phyloP scores from a whole-genome alignment of 35 echinoderm and acorn worm genomes.

The Acanthaster planci region DNA sequence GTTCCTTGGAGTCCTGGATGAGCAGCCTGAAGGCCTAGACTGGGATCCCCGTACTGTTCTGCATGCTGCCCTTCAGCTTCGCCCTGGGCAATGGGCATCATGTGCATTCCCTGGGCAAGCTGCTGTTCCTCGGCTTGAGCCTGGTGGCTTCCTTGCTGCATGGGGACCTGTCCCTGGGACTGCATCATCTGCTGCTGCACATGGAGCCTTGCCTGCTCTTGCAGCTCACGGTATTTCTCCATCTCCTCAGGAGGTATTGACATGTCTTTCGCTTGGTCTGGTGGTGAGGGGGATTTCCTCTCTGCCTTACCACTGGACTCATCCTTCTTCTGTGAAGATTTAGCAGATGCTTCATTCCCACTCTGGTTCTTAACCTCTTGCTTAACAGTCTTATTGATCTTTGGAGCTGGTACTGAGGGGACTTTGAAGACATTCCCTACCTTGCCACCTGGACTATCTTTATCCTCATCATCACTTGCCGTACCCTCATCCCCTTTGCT shows the following conservation, averaged over 20 bases:
- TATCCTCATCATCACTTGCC: constrained; percentile 3
- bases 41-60: neutral
- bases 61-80: constrained; percentile 13
- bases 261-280: constrained; percentile 10
- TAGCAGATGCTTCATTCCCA: constrained; percentile 20
- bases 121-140: constrained; percentile 20
- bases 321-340: constrained; percentile 29
- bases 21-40: neutral
- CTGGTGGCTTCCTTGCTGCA: constrained; percentile 34
- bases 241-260: constrained; percentile 81
- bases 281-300: constrained; percentile 1
- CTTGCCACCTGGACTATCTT: constrained; percentile 16
- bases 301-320: constrained; percentile 20
- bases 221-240: constrained; percentile 81
- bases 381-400: neutral
- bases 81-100: constrained; percentile 3
- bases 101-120: constrained; percentile 1
- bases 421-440: constrained; percentile 53
- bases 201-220: constrained; percentile 82
- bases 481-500: constrained; percentile 1
- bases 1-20: constrained; percentile 8
- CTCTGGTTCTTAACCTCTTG: neutral
- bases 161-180: constrained; percentile 52
- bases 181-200: constrained; percentile 91
- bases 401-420: constrained; percentile 38